These are phyloP conservation scores for Alentia gelatinosa DNA, from an alignment of 2,888 invertebrate species.

Conservation along the genomic window DNA sequence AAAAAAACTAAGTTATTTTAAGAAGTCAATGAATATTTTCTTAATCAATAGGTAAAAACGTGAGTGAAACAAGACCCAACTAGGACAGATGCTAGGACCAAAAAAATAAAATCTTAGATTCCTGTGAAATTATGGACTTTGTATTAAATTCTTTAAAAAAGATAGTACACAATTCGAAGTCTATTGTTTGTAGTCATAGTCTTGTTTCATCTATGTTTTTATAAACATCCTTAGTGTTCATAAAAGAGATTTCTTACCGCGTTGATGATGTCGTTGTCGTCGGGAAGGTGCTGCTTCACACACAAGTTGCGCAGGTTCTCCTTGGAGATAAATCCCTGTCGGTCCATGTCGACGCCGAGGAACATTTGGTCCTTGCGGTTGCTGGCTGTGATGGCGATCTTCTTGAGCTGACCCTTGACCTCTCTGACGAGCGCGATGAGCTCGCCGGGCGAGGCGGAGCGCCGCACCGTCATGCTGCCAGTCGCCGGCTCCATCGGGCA, in stretches of 20 bases:
- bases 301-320: constrained; percentile 78
- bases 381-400: constrained; percentile 79
- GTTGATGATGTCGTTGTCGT: constrained; percentile 78
- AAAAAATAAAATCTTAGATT: too few relatives aligned
- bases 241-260: constrained; percentile 75
- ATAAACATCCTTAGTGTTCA: too few relatives aligned
- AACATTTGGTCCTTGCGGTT: constrained; percentile 79
- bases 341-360: constrained; percentile 77
- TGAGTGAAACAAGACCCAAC: too few relatives aligned
- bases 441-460: constrained; percentile 73
- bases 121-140: too few relatives aligned
- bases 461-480: neutral
- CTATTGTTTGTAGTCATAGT: too few relatives aligned
- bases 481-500: neutral
- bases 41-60: too few relatives aligned
- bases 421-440: constrained; percentile 75
- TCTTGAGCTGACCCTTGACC: constrained; percentile 79
- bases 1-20: too few relatives aligned
- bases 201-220: too few relatives aligned
- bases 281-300: constrained; percentile 77
- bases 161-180: too few relatives aligned
- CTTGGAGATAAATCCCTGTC: constrained; percentile 77
- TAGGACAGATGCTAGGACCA: too few relatives aligned
- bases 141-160: too few relatives aligned
- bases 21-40: too few relatives aligned